Evolutionary conservation across 2,113 vertebrate species (phyloP).

Genomic region (Notechis scutatus): DNA sequence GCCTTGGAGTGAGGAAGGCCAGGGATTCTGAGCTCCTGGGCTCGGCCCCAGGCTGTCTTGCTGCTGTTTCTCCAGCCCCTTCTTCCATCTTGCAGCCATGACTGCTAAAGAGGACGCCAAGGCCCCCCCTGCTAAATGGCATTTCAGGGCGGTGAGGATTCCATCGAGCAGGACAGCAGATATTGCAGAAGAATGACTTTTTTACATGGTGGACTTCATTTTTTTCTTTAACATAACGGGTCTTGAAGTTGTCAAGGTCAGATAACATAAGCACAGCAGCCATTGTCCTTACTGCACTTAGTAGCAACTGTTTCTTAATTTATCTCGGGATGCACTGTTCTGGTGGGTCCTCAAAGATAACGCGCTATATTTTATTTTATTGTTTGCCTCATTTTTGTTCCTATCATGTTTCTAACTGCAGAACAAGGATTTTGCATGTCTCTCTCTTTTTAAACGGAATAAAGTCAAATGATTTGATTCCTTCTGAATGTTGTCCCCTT

Average conservation of each 20-base stretch:
- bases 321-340: not conserved
- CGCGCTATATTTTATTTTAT: not conserved
- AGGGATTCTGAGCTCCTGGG: constrained; percentile 18
- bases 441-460: constrained; percentile 39
- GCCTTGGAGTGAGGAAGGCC: constrained; percentile 65
- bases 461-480: constrained; percentile 18
- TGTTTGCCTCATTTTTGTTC: not conserved
- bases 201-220: not conserved
- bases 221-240: constrained; percentile 6
- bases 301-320: not conserved
- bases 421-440: not conserved
- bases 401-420: not conserved
- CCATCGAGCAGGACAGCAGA: not conserved
- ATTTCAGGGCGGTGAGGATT: not conserved
- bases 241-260: not conserved
- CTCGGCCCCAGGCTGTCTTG: constrained; percentile 9
- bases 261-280: not conserved
- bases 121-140: not conserved
- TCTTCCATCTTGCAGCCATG: constrained; percentile 11
- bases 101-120: not conserved
- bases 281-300: not conserved
- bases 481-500: not conserved
- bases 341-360: not conserved
- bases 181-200: not conserved
- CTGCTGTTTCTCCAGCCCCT: constrained; percentile 13